Base-by-base conservation (phyloP, 2,113 vertebrate species). In the Ranitomeya imitator region DNA sequence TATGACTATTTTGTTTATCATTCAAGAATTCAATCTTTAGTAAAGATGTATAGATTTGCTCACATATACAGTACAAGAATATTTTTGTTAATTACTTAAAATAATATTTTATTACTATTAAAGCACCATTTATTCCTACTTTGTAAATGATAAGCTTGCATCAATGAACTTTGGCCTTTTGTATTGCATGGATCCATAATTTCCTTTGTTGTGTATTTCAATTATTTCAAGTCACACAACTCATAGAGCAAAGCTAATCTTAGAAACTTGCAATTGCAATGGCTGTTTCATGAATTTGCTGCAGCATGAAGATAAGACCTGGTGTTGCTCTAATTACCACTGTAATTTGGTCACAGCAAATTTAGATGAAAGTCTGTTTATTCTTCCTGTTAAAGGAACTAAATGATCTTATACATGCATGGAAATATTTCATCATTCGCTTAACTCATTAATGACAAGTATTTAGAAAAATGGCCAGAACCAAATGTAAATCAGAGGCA, bases 401-500 rank as follows among this genome's bases (percentile, higher is more conserved):
- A 74, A 87, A 81, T 71, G 77, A 79, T 87, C 65, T 87, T 79
- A 87, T 19, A 87, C 45, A 85, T 60, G n/a, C 54, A 85, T 73
- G 54, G 31, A 57, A 73, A 31, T n/a, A 4, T 85, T 74, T 61
- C 19, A 77, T 86, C 26, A 59, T 21, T 63, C 11, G 15, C 31
- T 80, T 80, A 37, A 87, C 61, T 21, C 51, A n/a, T 87, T 52
- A 23, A 57, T 63, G 18, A 59, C 31, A 83, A 83, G 18, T 63
- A 51, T 54, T 78, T 78, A 21, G 45, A 19, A 67, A 67, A 67
- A 67, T 63, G 61, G 19, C 5, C 61, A 21, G 18, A 63, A 21
- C 61, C 21, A 63, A 19, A 19, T 67, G 63, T 67, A 71, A 71
- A 12, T 31, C 23, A 23, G 12, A 26, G 11, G 67, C 23, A 26